Conservation (phyloP, 1,140 invertebrate genomes). For the Diabrotica undecimpunctata region DNA sequence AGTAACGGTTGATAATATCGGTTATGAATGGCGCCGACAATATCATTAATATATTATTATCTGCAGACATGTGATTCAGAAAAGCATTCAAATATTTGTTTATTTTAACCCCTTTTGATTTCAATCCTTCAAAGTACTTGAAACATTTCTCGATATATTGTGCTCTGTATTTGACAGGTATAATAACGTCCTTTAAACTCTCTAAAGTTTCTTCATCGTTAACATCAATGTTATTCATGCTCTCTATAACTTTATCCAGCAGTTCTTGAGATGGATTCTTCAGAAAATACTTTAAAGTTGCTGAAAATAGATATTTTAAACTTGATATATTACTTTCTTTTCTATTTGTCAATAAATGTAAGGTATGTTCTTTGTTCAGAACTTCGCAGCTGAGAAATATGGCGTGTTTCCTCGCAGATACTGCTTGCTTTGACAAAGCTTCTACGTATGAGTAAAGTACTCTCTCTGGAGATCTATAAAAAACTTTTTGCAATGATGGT, state of each 20-base stretch:
- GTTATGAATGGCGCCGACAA: background rate
- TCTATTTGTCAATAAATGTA: background rate
- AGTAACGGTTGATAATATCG: slow-evolving; percentile 6
- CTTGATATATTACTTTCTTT: slow-evolving; percentile 14
- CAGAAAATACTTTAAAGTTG: slow-evolving; percentile 21
- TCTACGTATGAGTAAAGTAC: slow-evolving; percentile 16
- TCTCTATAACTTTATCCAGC: slow-evolving; percentile 1
- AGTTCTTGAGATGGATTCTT: slow-evolving; percentile 22
- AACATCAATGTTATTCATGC: slow-evolving; percentile 18
- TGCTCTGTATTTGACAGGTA: slow-evolving; percentile 16
- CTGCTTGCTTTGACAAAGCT: slow-evolving; percentile 15
- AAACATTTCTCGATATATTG: slow-evolving; percentile 14
- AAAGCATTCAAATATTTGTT: background rate
- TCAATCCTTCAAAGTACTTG: slow-evolving; percentile 13
- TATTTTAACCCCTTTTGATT: background rate
- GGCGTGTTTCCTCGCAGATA: slow-evolving; percentile 22
- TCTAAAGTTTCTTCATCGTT: slow-evolving; percentile 19
- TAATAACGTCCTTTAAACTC: background rate
- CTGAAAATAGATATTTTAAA: slow-evolving; percentile 22
- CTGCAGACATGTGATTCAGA: background rate
- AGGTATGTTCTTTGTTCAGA: background rate
- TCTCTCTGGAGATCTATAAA: slow-evolving; percentile 20
- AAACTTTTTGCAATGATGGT: slow-evolving; percentile 13
- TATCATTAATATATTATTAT: background rate
- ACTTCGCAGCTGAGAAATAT: slow-evolving; percentile 20